Percentiles rank a stretch among this genome's conserved stretches.
These are phyloP conservation scores for Hapalemur alaotrensis DNA, from an alignment of 2,797 vertebrate genomes.

Conservation along the genomic window DNA sequence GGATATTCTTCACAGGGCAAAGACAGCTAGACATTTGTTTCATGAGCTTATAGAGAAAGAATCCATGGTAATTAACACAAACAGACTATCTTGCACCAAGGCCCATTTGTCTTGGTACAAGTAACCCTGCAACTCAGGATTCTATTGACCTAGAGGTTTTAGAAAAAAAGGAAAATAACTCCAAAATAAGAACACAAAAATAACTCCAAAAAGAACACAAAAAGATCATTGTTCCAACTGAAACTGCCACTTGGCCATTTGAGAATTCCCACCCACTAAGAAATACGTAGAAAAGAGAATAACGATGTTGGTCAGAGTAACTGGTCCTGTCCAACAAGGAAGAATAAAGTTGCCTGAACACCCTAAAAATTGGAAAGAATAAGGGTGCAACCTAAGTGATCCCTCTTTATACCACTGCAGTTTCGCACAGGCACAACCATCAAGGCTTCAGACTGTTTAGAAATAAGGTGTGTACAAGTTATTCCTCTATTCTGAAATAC, in stretches of 20 bases:
- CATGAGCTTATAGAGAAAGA: not conserved
- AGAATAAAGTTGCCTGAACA: not conserved
- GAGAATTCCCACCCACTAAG: not conserved
- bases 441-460: not conserved
- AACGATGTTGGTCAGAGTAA: not conserved
- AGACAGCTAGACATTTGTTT: not conserved
- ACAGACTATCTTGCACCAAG: not conserved
- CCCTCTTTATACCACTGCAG: not conserved
- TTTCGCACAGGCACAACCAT: not conserved
- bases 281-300: not conserved
- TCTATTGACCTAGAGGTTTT: not conserved
- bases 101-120: not conserved
- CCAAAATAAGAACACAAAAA: not conserved
- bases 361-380: not conserved
- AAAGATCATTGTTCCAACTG: not conserved
- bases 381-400: not conserved
- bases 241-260: not conserved
- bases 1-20: not conserved
- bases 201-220: not conserved
- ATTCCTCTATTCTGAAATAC: not conserved
- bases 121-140: not conserved
- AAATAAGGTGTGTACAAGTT: not conserved
- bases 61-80: not conserved
- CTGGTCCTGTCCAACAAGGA: not conserved
- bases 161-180: not conserved